A percentile compares a stretch with the other conserved stretches of the same genome.
phyloP scores from a whole-genome alignment of 2,797 vertebrate genomes.

The Oophaga sylvatica region DNA sequence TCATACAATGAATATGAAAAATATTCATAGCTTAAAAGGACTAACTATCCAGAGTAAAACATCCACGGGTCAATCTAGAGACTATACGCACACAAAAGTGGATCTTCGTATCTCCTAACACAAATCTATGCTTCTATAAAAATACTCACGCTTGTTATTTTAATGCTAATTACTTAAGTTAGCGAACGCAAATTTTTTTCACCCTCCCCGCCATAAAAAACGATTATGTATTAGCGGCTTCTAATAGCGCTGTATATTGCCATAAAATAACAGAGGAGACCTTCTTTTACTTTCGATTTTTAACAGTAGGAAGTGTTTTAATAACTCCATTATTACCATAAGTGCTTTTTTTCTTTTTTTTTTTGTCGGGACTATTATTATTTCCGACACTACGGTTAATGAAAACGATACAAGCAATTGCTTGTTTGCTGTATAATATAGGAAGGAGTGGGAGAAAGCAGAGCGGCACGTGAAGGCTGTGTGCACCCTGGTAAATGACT shows the following conservation, averaged over 20 bases:
- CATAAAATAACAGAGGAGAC: slow-evolving; percentile 44
- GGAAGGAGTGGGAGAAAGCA: not conserved
- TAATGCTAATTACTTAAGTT: slow-evolving; percentile 55
- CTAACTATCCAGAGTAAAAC: slow-evolving; percentile 49
- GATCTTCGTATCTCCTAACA: slow-evolving; percentile 28
- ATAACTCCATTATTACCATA: slow-evolving; percentile 46
- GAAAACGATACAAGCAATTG: slow-evolving; percentile 40
- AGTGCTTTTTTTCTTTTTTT: slow-evolving; percentile 5
- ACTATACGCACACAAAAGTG: slow-evolving; percentile 18
- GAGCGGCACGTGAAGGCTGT: not conserved
- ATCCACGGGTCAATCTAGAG: slow-evolving; percentile 37
- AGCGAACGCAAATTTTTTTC: slow-evolving; percentile 34
- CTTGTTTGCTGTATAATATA: not conserved
- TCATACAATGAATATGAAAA: slow-evolving; percentile 60
- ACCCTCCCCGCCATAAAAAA: slow-evolving; percentile 13
- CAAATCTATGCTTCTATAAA: slow-evolving; percentile 45
- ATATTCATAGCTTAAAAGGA: slow-evolving; percentile 61
- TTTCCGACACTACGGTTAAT: slow-evolving; percentile 33
- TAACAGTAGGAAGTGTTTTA: slow-evolving; percentile 43
- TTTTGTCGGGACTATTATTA: slow-evolving; percentile 31
- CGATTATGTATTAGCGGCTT: slow-evolving; percentile 41
- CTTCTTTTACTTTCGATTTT: slow-evolving; percentile 43
- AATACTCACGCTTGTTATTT: not conserved
- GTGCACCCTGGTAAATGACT: not conserved
- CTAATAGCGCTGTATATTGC: slow-evolving; percentile 44